phyloP scores from a whole-genome alignment of 2,888 invertebrate species.

The Bugulina stolonifera region DNA sequence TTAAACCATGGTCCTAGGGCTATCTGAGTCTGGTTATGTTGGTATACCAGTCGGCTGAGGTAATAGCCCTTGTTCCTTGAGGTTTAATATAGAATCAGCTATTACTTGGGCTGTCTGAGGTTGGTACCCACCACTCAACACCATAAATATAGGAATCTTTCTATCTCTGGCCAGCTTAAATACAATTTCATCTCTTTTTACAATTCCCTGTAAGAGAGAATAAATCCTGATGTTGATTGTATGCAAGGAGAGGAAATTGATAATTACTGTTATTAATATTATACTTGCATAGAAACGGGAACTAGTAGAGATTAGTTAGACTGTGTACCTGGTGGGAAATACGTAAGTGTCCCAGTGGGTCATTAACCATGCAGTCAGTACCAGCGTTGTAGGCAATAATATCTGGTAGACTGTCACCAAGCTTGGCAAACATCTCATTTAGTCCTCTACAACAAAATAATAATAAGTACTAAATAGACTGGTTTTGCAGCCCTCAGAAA shows the following conservation, averaged over 20 bases:
- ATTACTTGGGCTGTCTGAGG: slow-evolving; percentile 72
- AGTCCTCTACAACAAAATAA: not conserved
- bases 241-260: too few relatives aligned
- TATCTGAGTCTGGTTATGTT: too few relatives aligned
- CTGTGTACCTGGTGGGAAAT: slow-evolving; percentile 64
- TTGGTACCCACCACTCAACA: slow-evolving; percentile 81
- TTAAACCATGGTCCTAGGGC: too few relatives aligned
- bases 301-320: too few relatives aligned
- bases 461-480: too few relatives aligned
- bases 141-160: slow-evolving; percentile 73
- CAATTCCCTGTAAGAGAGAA: slow-evolving; percentile 64
- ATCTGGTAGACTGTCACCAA: slow-evolving; percentile 58
- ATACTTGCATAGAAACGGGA: too few relatives aligned
- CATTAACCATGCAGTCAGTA: slow-evolving; percentile 73
- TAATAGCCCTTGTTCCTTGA: slow-evolving; percentile 57
- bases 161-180: slow-evolving; percentile 63
- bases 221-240: not conserved
- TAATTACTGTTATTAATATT: too few relatives aligned
- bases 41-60: too few relatives aligned
- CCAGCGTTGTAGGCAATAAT: slow-evolving; percentile 88
- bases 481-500: too few relatives aligned
- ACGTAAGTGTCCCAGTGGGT: slow-evolving; percentile 68
- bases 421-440: not conserved
- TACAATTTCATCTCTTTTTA: slow-evolving; percentile 75
- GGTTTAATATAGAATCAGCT: slow-evolving; percentile 75